Percentiles rank a stretch among this genome's conserved stretches.
phyloP scores from a whole-genome alignment of 2,888 invertebrate genomes.

The Sthenelais limicola region DNA sequence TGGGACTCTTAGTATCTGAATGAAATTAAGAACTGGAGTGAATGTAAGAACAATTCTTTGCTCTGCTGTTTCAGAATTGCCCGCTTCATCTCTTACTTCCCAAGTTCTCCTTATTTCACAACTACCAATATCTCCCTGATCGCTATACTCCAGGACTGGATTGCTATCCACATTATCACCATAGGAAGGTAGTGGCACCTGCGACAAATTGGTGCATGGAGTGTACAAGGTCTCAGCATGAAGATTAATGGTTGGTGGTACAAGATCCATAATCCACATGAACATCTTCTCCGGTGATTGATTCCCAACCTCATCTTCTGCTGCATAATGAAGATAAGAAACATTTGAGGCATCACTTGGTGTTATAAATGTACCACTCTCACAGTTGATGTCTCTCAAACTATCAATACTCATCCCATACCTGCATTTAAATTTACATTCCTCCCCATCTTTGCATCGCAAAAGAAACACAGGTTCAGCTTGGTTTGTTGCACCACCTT shows the following conservation, averaged over 20 bases:
- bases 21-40: background rate
- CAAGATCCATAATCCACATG: background rate
- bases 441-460: too few species aligned
- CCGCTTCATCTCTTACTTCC: background rate
- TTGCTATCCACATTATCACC: background rate
- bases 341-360: too few species aligned
- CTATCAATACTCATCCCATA: too few species aligned
- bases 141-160: background rate
- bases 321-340: too few species aligned
- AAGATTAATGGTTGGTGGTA: background rate
- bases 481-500: background rate
- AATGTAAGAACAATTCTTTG: background rate
- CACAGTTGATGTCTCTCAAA: too few species aligned
- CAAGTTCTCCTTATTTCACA: background rate
- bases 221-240: too few species aligned
- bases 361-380: too few species aligned
- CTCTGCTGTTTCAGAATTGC: background rate
- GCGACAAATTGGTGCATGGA: too few species aligned
- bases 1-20: background rate
- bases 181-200: too few species aligned
- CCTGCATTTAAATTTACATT: too few species aligned
- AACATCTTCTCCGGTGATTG: background rate
- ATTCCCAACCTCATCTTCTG: conserved; percentile 21
- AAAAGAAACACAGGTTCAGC: too few species aligned
- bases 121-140: background rate